These are phyloP conservation scores for Propsilocerus akamusi DNA, from an alignment of 1,140 invertebrate genomes.

Conservation along the genomic window DNA sequence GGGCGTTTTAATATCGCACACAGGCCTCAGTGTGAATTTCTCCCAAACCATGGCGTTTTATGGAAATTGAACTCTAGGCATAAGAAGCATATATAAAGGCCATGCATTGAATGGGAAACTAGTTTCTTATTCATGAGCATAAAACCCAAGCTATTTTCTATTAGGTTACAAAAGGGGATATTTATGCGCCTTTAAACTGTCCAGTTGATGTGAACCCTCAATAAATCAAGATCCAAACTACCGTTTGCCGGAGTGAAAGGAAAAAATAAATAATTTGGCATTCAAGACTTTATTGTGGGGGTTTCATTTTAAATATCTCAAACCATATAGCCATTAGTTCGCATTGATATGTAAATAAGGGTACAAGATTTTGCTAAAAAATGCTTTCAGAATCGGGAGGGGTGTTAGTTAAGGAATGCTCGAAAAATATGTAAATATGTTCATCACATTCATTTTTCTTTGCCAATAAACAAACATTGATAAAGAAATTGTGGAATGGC, in stretches of 20 bases:
- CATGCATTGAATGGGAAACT: background rate
- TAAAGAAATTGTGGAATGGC: no score
- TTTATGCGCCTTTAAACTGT: background rate
- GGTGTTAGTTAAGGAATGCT: no score
- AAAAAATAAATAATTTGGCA: no score
- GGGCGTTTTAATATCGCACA: constrained; percentile 4
- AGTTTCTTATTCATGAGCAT: constrained; percentile 2
- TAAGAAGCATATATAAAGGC: background rate
- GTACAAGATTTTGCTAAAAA: no score
- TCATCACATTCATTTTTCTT: no score
- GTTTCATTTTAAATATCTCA: no score
- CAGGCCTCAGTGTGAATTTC: background rate
- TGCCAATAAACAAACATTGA: no score
- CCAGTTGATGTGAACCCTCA: constrained; percentile 1
- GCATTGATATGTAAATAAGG: constrained; percentile 2
- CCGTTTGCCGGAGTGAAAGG: no score
- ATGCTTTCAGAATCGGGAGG: no score
- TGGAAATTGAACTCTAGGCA: background rate
- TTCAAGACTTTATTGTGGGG: no score
- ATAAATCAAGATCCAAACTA: constrained; percentile 1
- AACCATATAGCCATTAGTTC: background rate
- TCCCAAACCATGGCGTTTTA: background rate
- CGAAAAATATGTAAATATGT: no score
- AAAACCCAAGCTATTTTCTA: background rate
- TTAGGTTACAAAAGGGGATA: background rate